Evolutionary conservation across 2,888 invertebrate genomes (phyloP), one percentile per base, ranked within the genome.

Genomic region (Teleogryllus oceanicus): DNA sequence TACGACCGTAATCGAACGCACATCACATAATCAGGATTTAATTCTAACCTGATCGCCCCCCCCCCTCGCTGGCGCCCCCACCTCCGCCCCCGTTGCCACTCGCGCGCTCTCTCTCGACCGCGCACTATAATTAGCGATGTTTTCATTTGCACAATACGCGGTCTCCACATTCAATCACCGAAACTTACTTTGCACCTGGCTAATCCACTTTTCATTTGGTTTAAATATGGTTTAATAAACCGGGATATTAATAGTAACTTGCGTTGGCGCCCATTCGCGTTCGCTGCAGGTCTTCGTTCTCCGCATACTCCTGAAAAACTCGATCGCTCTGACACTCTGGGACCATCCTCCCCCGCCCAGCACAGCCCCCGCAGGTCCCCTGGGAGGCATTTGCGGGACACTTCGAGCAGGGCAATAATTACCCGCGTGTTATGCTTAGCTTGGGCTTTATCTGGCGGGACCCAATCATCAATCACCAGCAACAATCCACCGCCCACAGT

Each of bases 21-120:
- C n/a, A 62, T 62, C 62, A n/a, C 62, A 62, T 62, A 62, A 62
- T 62, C 62, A 62, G 62, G 62, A 62, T 62, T 62, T 62, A 62
- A 62, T 62, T 62, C 62, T 62, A 62, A 62, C 62, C 62, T 62
- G 62, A 62, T 62, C 13, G 62, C 62, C 4, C 62, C n/a, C 62
- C 13, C 16, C 62, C 62, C 13, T 16, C 13, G 2, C 62, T 8
- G 8, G 5, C 37, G 8, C 37, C 37, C 24, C 37, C 37, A 37
- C 37, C 37, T 37, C 8, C 37, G 8, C 4, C 62, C n/a, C 62
- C 62, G 62, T n/a, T n/a, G 16, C 62, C 13, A 3, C 13, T 8
- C 62, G 62, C 62, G 62, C 62, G 13, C 5, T 62, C 62, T 11
- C 62, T 62, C 62, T 62, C 62, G 13, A 4, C 16, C 62, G n/a